phyloP scores from a whole-genome alignment of 1,140 invertebrate species.

The Zaprionus ghesquierei region DNA sequence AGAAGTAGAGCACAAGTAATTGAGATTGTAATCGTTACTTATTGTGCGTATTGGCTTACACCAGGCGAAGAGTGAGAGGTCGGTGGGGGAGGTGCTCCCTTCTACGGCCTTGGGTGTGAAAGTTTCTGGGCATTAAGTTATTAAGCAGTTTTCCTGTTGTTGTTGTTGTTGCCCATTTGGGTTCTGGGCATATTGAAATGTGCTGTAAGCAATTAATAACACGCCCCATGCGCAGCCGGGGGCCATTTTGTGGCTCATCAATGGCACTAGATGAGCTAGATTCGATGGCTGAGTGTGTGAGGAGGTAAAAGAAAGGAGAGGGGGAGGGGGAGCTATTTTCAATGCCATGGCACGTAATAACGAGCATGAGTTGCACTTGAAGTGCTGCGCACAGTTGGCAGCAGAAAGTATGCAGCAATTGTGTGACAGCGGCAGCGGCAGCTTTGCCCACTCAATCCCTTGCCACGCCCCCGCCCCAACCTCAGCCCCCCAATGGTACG shows the following conservation, averaged over 20 bases:
- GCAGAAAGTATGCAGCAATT: constrained; percentile 60
- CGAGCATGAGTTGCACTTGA: constrained; percentile 76
- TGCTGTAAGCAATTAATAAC: constrained; percentile 72
- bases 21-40: constrained; percentile 81
- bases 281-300: constrained; percentile 5
- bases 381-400: constrained; percentile 26
- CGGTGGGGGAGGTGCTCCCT: background rate
- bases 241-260: constrained; percentile 42
- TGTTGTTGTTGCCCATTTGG: constrained; percentile 27
- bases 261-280: constrained; percentile 25
- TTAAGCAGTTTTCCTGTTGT: constrained; percentile 64
- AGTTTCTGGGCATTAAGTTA: constrained; percentile 73
- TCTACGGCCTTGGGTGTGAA: constrained; percentile 43
- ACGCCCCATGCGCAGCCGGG: constrained; percentile 32
- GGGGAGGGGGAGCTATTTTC: constrained; percentile 41
- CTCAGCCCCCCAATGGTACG: background rate
- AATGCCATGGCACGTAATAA: constrained; percentile 77
- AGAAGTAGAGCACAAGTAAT: constrained; percentile 62
- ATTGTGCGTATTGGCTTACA: constrained; percentile 59
- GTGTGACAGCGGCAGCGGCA: constrained; percentile 14
- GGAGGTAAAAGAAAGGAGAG: background rate
- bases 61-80: background rate
- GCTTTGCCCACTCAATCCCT: constrained; percentile 20
- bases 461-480: background rate
- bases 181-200: constrained; percentile 59